A percentile compares a stretch with the other conserved stretches of the same genome.
Conservation (phyloP, 2,797 vertebrate genomes). For the Sebastes hopkinsi region DNA sequence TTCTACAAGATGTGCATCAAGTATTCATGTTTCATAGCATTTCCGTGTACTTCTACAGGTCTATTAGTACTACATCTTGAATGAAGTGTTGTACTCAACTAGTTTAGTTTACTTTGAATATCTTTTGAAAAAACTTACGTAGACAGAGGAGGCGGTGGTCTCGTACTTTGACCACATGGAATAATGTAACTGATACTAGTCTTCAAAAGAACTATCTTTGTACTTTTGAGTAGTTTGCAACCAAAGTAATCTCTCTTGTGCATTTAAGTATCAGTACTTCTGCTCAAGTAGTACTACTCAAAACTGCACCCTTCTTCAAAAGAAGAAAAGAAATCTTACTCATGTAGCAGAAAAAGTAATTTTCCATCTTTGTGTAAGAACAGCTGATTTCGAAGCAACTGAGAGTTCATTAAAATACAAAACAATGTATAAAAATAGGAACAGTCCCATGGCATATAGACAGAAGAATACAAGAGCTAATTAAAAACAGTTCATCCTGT, state of each 20-base stretch:
- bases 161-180: background rate
- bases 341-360: background rate
- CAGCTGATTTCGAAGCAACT: background rate
- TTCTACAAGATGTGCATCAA: background rate
- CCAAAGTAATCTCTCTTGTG: background rate
- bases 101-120: background rate
- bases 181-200: background rate
- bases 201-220: background rate
- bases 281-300: background rate
- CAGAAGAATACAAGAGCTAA: slow-evolving; percentile 2
- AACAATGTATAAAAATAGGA: slow-evolving; percentile 41
- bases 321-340: background rate
- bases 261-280: background rate
- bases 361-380: background rate
- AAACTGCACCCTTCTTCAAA: background rate
- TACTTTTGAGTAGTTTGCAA: background rate
- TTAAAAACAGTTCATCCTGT: slow-evolving; percentile 39
- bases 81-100: background rate
- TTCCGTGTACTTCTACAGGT: background rate
- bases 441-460: background rate
- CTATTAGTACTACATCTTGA: background rate
- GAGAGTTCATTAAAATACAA: slow-evolving; percentile 13
- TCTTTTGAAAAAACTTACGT: background rate
- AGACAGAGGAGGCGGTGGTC: background rate
- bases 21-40: background rate